Percentiles rank a stretch among this genome's conserved stretches.
phyloP scores from a whole-genome alignment of 2,797 vertebrate genomes.

The Brachyalestes nurse region DNA sequence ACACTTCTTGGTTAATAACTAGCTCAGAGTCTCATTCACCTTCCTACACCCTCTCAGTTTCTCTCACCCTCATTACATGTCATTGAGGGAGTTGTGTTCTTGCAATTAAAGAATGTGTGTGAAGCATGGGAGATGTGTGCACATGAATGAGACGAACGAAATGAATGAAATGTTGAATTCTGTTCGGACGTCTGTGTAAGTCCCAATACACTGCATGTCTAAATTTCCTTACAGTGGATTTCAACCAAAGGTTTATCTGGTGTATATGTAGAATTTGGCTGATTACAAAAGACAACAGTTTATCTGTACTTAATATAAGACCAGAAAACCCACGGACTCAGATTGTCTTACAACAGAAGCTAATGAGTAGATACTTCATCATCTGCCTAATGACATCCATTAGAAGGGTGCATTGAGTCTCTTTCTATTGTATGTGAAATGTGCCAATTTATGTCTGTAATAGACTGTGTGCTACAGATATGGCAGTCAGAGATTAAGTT shows the following conservation, averaged over 20 bases:
- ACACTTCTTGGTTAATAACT: conserved; percentile 53
- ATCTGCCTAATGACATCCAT: too few species aligned
- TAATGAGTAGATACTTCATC: too few species aligned
- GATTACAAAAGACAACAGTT: too few species aligned
- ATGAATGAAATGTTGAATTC: conserved; percentile 7
- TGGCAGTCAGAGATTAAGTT: not conserved
- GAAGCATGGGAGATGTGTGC: not conserved
- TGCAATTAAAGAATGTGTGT: not conserved
- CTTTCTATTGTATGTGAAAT: too few species aligned
- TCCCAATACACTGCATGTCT: not conserved
- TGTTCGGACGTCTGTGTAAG: conserved; percentile 4
- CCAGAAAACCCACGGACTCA: too few species aligned
- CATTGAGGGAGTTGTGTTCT: conserved; percentile 1
- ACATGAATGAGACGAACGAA: conserved; percentile 15
- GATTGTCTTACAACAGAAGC: too few species aligned
- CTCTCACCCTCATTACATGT: not conserved
- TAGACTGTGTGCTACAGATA: not conserved
- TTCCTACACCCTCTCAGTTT: not conserved
- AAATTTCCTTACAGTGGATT: not conserved
- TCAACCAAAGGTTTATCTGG: not conserved
- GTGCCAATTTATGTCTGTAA: too few species aligned
- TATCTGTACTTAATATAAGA: too few species aligned
- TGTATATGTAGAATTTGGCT: too few species aligned
- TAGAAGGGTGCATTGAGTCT: too few species aligned
- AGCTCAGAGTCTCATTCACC: conserved; percentile 31